Evolutionary conservation across 2,113 vertebrate genomes (phyloP).

Genomic region (Pyxicephalus adspersus): DNA sequence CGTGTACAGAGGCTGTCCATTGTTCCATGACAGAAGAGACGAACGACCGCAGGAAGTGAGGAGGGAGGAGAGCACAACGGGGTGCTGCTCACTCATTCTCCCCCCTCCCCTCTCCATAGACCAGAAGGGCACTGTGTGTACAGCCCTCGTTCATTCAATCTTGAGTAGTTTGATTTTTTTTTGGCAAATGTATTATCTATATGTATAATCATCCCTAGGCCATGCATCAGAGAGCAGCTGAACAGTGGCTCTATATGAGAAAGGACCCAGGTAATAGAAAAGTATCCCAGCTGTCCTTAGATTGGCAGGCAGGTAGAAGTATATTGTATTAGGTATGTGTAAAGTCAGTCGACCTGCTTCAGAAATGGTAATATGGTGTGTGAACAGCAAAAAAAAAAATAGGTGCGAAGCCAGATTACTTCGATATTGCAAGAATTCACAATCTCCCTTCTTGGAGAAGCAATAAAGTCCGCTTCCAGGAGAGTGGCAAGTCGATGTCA

Average conservation of each 20-base stretch:
- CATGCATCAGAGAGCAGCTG: not conserved
- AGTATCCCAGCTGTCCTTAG: not conserved
- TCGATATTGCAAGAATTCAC: slow-evolving; percentile 45
- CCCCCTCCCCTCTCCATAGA: too few relatives aligned
- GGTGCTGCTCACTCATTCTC: too few relatives aligned
- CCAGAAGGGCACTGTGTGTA: too few relatives aligned
- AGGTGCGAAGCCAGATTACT: slow-evolving; percentile 25
- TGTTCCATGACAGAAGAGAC: too few relatives aligned
- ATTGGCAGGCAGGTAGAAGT: slow-evolving; percentile 5
- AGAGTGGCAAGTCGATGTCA: slow-evolving; percentile 42
- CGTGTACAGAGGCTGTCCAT: too few relatives aligned
- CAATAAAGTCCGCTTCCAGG: slow-evolving; percentile 32
- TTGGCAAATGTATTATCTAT: too few relatives aligned
- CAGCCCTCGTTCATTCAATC: too few relatives aligned
- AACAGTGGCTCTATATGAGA: not conserved
- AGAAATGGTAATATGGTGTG: slow-evolving; percentile 30
- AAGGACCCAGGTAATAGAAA: too few relatives aligned
- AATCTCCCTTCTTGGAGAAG: slow-evolving; percentile 20
- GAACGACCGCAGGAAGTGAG: too few relatives aligned
- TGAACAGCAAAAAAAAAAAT: slow-evolving; percentile 9
- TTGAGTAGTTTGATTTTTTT: too few relatives aligned
- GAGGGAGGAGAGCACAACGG: too few relatives aligned
- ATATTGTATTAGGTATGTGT: not conserved
- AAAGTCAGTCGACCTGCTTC: not conserved
- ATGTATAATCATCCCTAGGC: too few relatives aligned